Base-by-base conservation (phyloP, 2,797 vertebrate species). In the Pangasius sanitwongsei region DNA sequence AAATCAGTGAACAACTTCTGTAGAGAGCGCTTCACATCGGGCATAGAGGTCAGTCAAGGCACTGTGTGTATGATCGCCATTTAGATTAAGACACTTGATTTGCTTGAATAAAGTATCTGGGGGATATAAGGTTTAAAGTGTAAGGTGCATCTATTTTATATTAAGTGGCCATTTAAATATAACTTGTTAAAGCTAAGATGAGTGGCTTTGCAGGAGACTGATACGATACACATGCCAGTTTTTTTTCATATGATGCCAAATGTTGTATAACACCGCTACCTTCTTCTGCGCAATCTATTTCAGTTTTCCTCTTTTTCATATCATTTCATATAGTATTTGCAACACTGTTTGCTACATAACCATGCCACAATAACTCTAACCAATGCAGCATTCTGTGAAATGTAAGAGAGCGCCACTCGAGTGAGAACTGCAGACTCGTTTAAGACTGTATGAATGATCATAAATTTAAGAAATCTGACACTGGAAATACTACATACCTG, bases 1-100 rank as follows among this genome's bases (percentile, higher is more conserved):
- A 89, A 86, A 72, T 59, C 57, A 31, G 44, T 83, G 44, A 74
- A 78, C 48, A 23, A 7, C 6, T n/a, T 67, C 65, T 18, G n/a
- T 31, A 16, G 31, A 31, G 13, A 69, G n/a, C 31, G 5, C n/a
- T 69, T 31, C 67, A 69, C n/a, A 69, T 69, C 31, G 2, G 12
- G 67, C 67, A 37, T 6, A 34, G 15, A 34, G 67, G 31, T 70
- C 8, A 70, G n/a, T 7, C 67, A 6, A 70, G 67, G 15, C 67
- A 70, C 31, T 28, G 48, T 48, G 25, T 2, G 74, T 15, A 48
- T 28, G 25, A 77, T 13, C 41, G 28, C n/a, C 44, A 44, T 75
- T 75, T 44, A 0, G 18, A 44, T 41, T 74, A 41, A n/a, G 28
- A 53, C 74, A 48, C 44, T 48, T 48, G 48, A 48, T 48, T 75